Conservation (phyloP, 23 tunicate species). For the Diplosoma virens region DNA sequence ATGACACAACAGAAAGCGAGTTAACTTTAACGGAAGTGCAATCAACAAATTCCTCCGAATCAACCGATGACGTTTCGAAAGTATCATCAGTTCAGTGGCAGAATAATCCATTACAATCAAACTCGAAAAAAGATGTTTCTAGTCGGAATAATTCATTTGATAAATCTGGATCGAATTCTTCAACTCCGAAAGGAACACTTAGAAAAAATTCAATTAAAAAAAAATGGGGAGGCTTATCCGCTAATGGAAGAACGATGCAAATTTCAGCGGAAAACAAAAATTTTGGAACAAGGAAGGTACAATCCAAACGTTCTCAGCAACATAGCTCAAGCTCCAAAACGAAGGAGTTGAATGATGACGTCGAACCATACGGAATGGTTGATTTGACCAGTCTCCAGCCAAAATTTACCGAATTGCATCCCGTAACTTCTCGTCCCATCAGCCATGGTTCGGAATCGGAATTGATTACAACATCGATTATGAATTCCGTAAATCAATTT, state of each 20-base stretch:
- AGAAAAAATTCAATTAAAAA: no score
- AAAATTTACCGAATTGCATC: conserved; percentile 6
- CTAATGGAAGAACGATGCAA: no score
- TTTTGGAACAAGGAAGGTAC: no score
- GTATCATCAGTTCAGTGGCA: conserved; percentile 43
- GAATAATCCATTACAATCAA: conserved; percentile 17
- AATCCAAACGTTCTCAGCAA: neutral
- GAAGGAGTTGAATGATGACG: conserved; percentile 43
- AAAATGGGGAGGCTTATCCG: no score
- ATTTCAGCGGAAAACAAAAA: no score
- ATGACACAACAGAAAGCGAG: conserved; percentile 41
- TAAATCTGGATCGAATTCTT: no score
- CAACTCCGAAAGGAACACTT: no score
- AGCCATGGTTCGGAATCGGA: conserved; percentile 17
- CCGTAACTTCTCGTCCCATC: neutral
- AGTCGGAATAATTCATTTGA: neutral
- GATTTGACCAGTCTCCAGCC: conserved; percentile 60
- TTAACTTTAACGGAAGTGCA: neutral
- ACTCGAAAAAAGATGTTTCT: neutral
- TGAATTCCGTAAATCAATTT: conserved; percentile 53
- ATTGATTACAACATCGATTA: conserved; percentile 50
- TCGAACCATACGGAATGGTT: conserved; percentile 80
- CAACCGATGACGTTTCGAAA: conserved; percentile 23
- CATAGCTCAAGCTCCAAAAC: neutral
- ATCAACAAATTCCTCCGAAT: neutral